Evolutionary conservation across 1,140 invertebrate genomes (phyloP).

Genomic region (Dinoponera quadriceps): DNA sequence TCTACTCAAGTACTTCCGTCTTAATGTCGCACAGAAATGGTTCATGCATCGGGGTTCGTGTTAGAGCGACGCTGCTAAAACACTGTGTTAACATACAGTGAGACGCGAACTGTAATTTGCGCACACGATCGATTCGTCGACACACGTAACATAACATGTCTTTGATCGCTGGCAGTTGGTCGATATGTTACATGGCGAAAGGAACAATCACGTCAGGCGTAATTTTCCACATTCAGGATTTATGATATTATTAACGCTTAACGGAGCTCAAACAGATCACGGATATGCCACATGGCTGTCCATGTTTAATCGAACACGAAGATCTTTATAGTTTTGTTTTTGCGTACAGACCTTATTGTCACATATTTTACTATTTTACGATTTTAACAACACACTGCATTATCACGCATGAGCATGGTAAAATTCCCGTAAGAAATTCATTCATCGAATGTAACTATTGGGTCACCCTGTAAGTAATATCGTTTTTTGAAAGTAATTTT

Average conservation of each 20-base stretch:
- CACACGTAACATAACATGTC: conserved; percentile 29
- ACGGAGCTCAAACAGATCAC: conserved; percentile 22
- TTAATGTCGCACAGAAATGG: conserved; percentile 4
- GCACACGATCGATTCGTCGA: conserved; percentile 35
- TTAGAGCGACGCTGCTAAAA: conserved; percentile 30
- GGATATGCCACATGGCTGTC: conserved; percentile 3
- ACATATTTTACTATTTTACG: conserved; percentile 11
- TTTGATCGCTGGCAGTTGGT: conserved; percentile 16
- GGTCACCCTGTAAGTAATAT: too few relatives aligned
- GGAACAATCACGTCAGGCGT: conserved; percentile 19
- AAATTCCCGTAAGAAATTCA: too few relatives aligned
- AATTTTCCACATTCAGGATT: conserved; percentile 33
- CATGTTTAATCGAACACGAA: conserved; percentile 21
- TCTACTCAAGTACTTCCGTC: too few relatives aligned
- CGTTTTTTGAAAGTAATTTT: too few relatives aligned
- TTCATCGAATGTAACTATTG: too few relatives aligned
- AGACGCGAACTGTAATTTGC: conserved; percentile 33
- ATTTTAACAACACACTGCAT: not conserved
- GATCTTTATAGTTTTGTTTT: conserved; percentile 7
- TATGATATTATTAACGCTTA: conserved; percentile 26
- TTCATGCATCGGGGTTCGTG: not conserved
- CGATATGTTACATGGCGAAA: conserved; percentile 23
- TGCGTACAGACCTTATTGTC: conserved; percentile 5
- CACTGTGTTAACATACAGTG: not conserved
- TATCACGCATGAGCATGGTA: not conserved